Evolutionary conservation across 2,888 invertebrate genomes (phyloP), one percentile per base, ranked within the genome.

Genomic region (Aphodius sticticus): DNA sequence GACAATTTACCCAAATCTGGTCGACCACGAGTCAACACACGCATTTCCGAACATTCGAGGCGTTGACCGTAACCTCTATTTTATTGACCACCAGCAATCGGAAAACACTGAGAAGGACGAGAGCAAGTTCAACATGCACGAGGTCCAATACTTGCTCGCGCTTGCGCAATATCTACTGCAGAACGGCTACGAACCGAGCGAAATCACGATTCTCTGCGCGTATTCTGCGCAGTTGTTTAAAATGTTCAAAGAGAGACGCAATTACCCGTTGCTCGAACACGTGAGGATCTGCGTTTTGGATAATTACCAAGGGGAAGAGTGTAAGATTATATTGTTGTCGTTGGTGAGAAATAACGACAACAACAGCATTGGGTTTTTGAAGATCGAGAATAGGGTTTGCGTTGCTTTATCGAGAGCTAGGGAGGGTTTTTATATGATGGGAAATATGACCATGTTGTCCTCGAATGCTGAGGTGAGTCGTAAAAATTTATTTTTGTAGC

Each of bases 221-320:
- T 96, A 96, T 86, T 91, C 91, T 7, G 95, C 94, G 5, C 96
- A 96, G 87, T 91, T 93, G 83, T 90, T 91, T 77, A 88, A 91
- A 69, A 88, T 94, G 79, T 90, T 89, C 84, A 89, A 91, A 85
- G 92, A 92, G 85, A 85, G 85, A 69, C 85, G 81, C 77, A 81
- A 82, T 36, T 80, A 79, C 69, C n/a, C 83, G 0, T 80, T 88
- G 0, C 87, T 92, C 5, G 84, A 88, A 37, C 90, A 91, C 69
- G 91, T 95, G 6, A 90, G 91, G 81, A 91, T 95, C 16, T 91
- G 93, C 0, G 93, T 93, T 0, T 93, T 96, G 0, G 96, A 96
- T 87, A 95, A 95, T 86, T 96, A 92, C 85, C 96, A 96, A 90
- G 96, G 96, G 0, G 94, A 95, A 85, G 96, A 96, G 90, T 94